Conservation (phyloP, 2,797 vertebrate genomes). For the Coracias cyanogaster region DNA sequence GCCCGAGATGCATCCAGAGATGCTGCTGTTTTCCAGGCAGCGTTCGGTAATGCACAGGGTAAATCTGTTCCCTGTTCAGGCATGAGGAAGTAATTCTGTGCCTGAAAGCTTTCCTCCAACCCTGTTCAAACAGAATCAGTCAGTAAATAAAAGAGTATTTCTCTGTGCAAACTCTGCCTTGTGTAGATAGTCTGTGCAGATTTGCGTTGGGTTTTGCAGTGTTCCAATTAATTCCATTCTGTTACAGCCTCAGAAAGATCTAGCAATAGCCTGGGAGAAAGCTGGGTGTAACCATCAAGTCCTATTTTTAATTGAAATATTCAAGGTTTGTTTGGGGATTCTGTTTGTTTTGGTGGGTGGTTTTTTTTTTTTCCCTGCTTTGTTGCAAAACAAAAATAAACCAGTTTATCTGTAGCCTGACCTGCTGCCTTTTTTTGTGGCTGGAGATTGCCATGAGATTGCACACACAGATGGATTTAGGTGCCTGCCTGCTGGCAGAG, state of each 20-base stretch:
- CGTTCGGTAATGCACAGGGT: fast-evolving
- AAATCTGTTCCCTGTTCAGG: not conserved
- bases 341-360: too few relatives aligned
- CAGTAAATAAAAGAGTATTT: not conserved
- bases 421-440: not conserved
- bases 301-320: not conserved
- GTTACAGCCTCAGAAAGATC: not conserved
- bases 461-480: not conserved
- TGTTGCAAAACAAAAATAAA: not conserved
- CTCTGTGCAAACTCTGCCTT: not conserved
- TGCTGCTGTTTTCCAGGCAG: not conserved
- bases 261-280: not conserved
- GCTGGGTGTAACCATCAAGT: not conserved
- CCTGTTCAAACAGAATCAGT: not conserved
- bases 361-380: too few relatives aligned
- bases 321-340: not conserved
- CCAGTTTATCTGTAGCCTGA: not conserved
- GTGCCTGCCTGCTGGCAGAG: not conserved
- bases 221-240: not conserved
- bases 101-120: not conserved
- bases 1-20: not conserved
- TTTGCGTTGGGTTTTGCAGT: not conserved
- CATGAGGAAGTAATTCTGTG: not conserved
- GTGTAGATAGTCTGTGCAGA: not conserved
- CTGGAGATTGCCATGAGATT: not conserved